Percentiles rank a stretch among this genome's conserved stretches.
Conservation (phyloP, 2,113 vertebrate genomes). For the Myanophis thanlyinensis region DNA sequence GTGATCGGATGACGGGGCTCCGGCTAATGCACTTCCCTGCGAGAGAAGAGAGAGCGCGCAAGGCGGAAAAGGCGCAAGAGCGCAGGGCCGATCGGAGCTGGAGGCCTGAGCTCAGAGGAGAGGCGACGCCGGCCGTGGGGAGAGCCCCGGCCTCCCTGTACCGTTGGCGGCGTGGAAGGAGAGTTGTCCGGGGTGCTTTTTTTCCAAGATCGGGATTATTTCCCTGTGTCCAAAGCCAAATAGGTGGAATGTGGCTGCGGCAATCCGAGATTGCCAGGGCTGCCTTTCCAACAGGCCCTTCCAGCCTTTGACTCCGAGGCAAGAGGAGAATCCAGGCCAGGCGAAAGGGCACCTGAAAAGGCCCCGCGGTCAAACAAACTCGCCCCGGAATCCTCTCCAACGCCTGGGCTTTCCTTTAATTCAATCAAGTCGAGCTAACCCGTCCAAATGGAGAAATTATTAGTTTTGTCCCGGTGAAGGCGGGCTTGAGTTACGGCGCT, state of each 20-base stretch:
- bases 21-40: slow-evolving; percentile 47
- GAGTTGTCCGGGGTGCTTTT: background rate
- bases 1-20: slow-evolving; percentile 58
- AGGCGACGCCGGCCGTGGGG: background rate
- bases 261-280: background rate
- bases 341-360: background rate
- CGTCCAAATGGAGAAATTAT: slow-evolving; percentile 78
- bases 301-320: background rate
- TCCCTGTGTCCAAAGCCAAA: background rate
- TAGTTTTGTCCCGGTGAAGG: slow-evolving; percentile 74
- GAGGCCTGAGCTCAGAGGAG: background rate
- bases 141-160: background rate
- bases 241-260: background rate
- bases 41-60: slow-evolving; percentile 16
- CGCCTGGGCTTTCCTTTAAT: slow-evolving; percentile 61
- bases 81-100: background rate
- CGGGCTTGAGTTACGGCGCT: slow-evolving; percentile 72
- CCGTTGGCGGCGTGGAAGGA: background rate
- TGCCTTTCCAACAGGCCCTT: background rate
- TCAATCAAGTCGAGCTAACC: slow-evolving; percentile 72
- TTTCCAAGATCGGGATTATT: background rate
- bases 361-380: slow-evolving; percentile 39
- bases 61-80: background rate
- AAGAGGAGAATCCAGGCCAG: background rate
- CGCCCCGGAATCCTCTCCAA: slow-evolving; percentile 31